Evolutionary conservation across 2,888 invertebrate species (phyloP).

Genomic region (Callosobruchus maculatus): DNA sequence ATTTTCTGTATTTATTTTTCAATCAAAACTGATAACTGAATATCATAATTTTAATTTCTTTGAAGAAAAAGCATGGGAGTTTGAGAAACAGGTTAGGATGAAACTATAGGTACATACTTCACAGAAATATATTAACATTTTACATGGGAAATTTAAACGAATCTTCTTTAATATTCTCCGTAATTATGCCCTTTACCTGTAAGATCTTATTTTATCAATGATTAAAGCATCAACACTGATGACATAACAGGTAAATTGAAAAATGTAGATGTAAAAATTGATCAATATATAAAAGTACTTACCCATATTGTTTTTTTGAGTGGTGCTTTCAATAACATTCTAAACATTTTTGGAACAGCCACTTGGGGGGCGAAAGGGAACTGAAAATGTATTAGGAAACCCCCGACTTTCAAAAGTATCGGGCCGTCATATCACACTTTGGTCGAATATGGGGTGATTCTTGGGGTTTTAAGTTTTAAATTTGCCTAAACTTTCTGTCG

Average conservation of each 20-base stretch:
- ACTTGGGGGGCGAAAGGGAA: slow-evolving; percentile 25
- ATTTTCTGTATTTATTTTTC: too few relatives aligned
- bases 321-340: slow-evolving; percentile 34
- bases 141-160: too few relatives aligned
- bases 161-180: too few relatives aligned
- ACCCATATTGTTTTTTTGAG: slow-evolving; percentile 36
- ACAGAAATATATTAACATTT: too few relatives aligned
- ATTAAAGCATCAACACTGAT: slow-evolving; percentile 16
- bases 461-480: slow-evolving; percentile 13
- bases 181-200: not conserved
- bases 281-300: slow-evolving; percentile 21
- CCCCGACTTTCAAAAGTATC: slow-evolving; percentile 20
- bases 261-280: slow-evolving; percentile 1
- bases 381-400: slow-evolving; percentile 3
- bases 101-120: too few relatives aligned
- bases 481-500: slow-evolving; percentile 30
- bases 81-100: too few relatives aligned
- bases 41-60: too few relatives aligned
- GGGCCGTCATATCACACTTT: slow-evolving; percentile 29
- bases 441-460: slow-evolving; percentile 14
- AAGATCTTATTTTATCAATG: not conserved
- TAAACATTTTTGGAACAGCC: slow-evolving; percentile 40
- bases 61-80: too few relatives aligned
- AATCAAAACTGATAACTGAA: too few relatives aligned
- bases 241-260: slow-evolving; percentile 30